A percentile compares a stretch with the other conserved stretches of the same genome.
These are phyloP conservation scores for Pseudopleuronectes americanus DNA, from an alignment of 2,797 vertebrate genomes.

Conservation along the genomic window DNA sequence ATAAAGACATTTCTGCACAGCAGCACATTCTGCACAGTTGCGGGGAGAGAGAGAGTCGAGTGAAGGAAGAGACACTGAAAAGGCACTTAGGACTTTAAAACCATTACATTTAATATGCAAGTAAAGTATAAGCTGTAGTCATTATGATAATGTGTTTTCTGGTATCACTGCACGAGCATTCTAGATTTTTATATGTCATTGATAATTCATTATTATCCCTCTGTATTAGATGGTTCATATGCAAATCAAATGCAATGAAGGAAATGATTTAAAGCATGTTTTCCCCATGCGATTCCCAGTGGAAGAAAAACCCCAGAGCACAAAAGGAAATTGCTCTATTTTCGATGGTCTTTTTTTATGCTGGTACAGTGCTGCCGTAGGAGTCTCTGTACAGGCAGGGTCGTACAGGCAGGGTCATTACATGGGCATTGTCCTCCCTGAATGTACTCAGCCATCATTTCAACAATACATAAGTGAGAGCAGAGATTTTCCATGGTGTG, in stretches of 20 bases:
- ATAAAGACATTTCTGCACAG: constrained; percentile 42
- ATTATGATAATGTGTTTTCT: constrained; percentile 80
- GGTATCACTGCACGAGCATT: constrained; percentile 67
- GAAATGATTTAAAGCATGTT: constrained; percentile 60
- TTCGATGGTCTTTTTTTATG: constrained; percentile 22
- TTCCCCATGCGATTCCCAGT: constrained; percentile 44
- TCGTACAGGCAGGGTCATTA: constrained; percentile 46
- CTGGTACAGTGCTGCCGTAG: constrained; percentile 43
- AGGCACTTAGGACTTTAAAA: constrained; percentile 49
- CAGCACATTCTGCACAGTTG: constrained; percentile 30
- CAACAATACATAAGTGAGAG: constrained; percentile 29
- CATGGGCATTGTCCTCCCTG: constrained; percentile 35
- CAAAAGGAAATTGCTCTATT: constrained; percentile 60
- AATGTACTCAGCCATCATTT: constrained; percentile 25
- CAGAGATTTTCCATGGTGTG: not conserved
- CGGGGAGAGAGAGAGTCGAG: constrained; percentile 4
- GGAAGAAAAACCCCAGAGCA: constrained; percentile 29
- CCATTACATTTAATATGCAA: constrained; percentile 67
- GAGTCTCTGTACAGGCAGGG: constrained; percentile 41
- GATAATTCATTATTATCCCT: constrained; percentile 74
- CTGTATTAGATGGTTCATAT: constrained; percentile 71
- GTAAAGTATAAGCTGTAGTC: constrained; percentile 66
- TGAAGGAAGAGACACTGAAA: constrained; percentile 39
- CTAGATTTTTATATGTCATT: constrained; percentile 69
- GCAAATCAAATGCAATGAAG: constrained; percentile 74